Percentiles rank a stretch among this genome's conserved stretches.
Evolutionary conservation across 2,797 vertebrate genomes (phyloP).

Genomic region (Poeciliopsis turneri): DNA sequence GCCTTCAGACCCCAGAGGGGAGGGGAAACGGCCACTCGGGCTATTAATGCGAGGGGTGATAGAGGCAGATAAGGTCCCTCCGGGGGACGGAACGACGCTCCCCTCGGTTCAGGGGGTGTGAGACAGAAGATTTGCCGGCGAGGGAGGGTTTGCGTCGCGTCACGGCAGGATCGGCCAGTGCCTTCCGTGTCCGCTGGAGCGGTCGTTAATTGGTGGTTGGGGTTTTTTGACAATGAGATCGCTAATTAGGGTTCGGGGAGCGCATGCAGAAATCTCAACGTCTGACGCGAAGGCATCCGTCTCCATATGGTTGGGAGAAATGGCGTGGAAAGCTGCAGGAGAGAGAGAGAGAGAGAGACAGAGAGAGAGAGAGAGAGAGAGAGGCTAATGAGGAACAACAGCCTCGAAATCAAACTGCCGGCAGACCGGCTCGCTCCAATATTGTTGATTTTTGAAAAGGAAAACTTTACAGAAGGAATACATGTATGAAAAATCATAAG

Average conservation of each 20-base stretch:
- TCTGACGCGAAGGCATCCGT: constrained; percentile 70
- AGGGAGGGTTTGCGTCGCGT: constrained; percentile 8
- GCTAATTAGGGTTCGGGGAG: constrained; percentile 69
- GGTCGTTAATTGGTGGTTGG: constrained; percentile 69
- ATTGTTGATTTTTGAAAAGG: constrained; percentile 6
- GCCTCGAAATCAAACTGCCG: constrained; percentile 34
- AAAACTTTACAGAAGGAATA: constrained; percentile 59
- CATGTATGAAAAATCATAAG: constrained; percentile 55
- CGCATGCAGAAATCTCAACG: constrained; percentile 40
- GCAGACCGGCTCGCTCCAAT: constrained; percentile 32
- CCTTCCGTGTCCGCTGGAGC: constrained; percentile 44
- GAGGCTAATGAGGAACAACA: constrained; percentile 59
- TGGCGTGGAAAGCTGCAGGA: constrained; percentile 52
- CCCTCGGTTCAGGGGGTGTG: constrained; percentile 45
- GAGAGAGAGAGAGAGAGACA: no score
- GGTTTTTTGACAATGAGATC: constrained; percentile 66
- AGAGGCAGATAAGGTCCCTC: constrained; percentile 68
- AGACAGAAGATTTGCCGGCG: constrained; percentile 12
- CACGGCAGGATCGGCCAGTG: constrained; percentile 10
- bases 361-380: constrained; percentile 4
- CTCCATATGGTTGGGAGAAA: constrained; percentile 60
- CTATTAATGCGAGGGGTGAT: constrained; percentile 73
- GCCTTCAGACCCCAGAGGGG: constrained; percentile 42
- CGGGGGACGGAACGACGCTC: constrained; percentile 42
- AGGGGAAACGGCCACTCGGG: constrained; percentile 63